Evolutionary conservation across 2,888 invertebrate genomes (phyloP).

Genomic region (Synergus gifuensis): DNA sequence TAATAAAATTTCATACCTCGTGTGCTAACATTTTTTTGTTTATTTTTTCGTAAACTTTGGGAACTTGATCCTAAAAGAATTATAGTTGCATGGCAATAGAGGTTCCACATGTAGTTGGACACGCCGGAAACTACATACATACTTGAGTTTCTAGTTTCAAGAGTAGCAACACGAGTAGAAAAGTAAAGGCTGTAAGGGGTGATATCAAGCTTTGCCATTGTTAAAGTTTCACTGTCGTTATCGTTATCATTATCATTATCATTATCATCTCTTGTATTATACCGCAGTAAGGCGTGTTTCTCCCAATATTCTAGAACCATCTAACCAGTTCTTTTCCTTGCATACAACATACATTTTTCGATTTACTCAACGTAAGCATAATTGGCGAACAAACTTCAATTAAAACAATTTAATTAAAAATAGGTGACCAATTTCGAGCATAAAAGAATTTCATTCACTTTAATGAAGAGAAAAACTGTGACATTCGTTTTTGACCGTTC

Average conservation of each 20-base stretch:
- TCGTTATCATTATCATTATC: conserved; percentile 41
- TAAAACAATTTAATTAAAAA: background rate
- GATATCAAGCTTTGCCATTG: background rate
- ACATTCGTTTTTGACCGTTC: background rate
- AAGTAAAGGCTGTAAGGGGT: background rate
- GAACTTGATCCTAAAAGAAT: background rate
- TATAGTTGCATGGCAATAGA: background rate
- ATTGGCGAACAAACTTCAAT: too few relatives aligned
- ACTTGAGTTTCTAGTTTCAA: background rate
- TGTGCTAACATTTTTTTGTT: too few relatives aligned
- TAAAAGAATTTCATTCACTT: background rate
- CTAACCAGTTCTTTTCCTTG: background rate
- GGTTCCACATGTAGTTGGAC: background rate
- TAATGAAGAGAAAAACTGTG: background rate
- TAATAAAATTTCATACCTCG: too few relatives aligned
- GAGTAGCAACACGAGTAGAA: background rate
- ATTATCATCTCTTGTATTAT: conserved; percentile 36
- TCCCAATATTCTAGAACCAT: background rate
- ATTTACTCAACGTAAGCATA: too few relatives aligned
- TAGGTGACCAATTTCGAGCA: background rate
- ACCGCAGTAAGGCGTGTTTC: conserved; percentile 1
- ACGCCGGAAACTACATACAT: background rate
- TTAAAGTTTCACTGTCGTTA: conserved; percentile 41
- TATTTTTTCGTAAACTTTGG: too few relatives aligned
- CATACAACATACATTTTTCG: too few relatives aligned